Conservation (phyloP, 2,113 vertebrate species). For the Anoura caudifer region DNA sequence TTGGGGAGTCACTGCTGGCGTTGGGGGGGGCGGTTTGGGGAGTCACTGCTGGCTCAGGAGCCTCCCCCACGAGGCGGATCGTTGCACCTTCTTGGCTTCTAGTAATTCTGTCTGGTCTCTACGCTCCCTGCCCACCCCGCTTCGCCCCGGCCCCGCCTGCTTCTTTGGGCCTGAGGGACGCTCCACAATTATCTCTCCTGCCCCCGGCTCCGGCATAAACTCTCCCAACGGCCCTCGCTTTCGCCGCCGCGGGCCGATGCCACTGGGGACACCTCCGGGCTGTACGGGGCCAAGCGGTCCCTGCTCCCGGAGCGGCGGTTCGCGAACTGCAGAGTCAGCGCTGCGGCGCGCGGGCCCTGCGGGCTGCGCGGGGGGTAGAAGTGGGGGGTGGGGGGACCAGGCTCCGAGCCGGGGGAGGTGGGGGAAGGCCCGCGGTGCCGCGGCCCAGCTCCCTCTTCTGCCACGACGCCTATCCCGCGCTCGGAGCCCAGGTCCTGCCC, state of each 20-base stretch:
- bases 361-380: too few relatives aligned
- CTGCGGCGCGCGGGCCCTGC: neutral
- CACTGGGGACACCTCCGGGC: neutral
- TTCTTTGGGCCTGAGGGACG: neutral
- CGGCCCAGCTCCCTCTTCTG: rapidly evolving
- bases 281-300: neutral
- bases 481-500: neutral
- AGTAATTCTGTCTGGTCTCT: neutral
- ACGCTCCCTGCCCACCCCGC: neutral
- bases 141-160: too few relatives aligned
- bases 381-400: neutral
- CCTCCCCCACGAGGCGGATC: neutral
- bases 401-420: neutral
- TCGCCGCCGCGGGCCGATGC: neutral
- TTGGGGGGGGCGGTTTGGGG: too few relatives aligned
- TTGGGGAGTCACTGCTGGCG: neutral
- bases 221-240: neutral
- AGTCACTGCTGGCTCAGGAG: neutral
- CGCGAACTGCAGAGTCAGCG: neutral
- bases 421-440: rapidly evolving
- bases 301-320: rapidly evolving
- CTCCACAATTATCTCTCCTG: neutral
- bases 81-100: neutral
- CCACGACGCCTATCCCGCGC: rapidly evolving
- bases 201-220: neutral